Base-by-base conservation (phyloP, 1,140 invertebrate genomes). In the Orius insidiosus region DNA sequence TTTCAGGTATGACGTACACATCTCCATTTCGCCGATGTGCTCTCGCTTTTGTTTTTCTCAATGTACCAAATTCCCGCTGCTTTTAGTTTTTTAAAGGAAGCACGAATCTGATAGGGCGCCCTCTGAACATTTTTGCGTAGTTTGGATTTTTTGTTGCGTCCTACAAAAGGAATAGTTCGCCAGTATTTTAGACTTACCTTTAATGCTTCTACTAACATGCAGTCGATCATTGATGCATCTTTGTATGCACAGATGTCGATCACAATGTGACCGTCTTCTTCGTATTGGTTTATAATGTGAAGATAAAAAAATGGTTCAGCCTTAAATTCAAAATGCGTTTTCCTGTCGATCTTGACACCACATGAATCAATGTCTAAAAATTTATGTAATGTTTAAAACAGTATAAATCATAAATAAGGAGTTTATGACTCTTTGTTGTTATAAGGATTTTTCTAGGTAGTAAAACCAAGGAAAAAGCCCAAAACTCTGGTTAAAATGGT, bases 251-350 rank as follows among this genome's bases (percentile, higher is more conserved):
- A 88, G 31, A 93, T 70, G 57, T 93, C 87, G 0, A 92, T 60
- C 2, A 77, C 61, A 1, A 89, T 60, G 38, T 73, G 67, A n/a
- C 71, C 67, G 36, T 78, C 72, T 9, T 57, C 52, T 57, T 88
- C 87, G 57, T 77, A 94, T 43, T 81, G 75, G 64, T 94, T 94
- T 44, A 92, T 86, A 30, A 87, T 81, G 57, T 94, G 89, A 2
- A 92, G 68, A 53, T 78, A 88, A 57, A 92, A 90, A 50, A 92
- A 78, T 0, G 76, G 63, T 46, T 85, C 76, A 0, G 83, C 70
- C 14, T 72, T 57, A 57, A 75, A 82, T 37, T 69, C 73, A 37
- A 67, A 1, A 62, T 33, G 32, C 74, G 53, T 54, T 70, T 62
- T 2, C 78, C 79, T 18, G 66, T 74, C 44, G 66, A 55, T 19